A percentile compares a stretch with the other conserved stretches of the same genome.
These are phyloP conservation scores for Iselma pallidipennis DNA, from an alignment of 2,888 invertebrate species.

Conservation along the genomic window DNA sequence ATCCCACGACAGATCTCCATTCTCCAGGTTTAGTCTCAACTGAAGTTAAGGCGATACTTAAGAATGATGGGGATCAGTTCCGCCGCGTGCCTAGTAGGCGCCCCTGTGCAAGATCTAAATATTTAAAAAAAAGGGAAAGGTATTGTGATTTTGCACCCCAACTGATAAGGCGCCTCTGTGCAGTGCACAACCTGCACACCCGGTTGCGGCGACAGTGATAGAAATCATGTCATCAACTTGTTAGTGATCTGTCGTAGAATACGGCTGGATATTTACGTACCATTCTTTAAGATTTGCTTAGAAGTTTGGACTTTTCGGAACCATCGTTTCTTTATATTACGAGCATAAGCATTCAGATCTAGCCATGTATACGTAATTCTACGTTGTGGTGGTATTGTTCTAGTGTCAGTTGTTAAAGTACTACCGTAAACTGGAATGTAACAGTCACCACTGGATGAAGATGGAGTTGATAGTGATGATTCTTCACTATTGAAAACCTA, in stretches of 20 bases:
- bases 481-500: background rate
- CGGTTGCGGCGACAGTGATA: too few species aligned
- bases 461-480: background rate
- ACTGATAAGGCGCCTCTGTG: too few species aligned
- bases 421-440: background rate
- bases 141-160: too few species aligned
- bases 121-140: too few species aligned
- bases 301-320: background rate
- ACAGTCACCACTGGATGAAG: background rate
- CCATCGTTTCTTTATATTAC: background rate
- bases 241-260: slow-evolving; percentile 10
- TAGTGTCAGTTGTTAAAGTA: background rate
- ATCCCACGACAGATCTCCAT: too few species aligned
- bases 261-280: background rate
- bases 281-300: background rate
- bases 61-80: too few species aligned
- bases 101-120: too few species aligned
- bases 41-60: too few species aligned
- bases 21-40: too few species aligned
- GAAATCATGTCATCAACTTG: too few species aligned
- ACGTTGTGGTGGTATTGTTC: background rate
- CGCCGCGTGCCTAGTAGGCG: too few species aligned
- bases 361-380: background rate
- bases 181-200: too few species aligned
- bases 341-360: background rate